Percentiles rank a stretch among this genome's conserved stretches.
phyloP scores from a whole-genome alignment of 1,140 invertebrate genomes.

The Stenopsyche tienmushanensis region DNA sequence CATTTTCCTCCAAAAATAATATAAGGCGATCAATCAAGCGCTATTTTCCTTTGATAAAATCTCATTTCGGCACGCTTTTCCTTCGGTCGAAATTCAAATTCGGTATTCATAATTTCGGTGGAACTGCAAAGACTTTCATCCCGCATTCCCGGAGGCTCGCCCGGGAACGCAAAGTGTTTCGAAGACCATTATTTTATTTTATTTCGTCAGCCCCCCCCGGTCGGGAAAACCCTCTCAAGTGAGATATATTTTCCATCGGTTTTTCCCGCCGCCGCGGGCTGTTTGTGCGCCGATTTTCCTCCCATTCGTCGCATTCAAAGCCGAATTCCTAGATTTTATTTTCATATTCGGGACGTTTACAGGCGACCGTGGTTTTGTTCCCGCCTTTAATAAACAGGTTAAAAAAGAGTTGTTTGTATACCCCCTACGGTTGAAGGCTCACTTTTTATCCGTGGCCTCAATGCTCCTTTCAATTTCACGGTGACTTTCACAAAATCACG shows the following conservation, averaged over 20 bases:
- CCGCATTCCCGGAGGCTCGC: constrained; percentile 6
- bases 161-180: constrained; percentile 6
- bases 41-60: constrained; percentile 25
- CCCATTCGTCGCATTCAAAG: constrained; percentile 1
- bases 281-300: constrained; percentile 6
- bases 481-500: too few relatives aligned
- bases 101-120: constrained; percentile 13
- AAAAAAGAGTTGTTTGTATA: constrained; percentile 9
- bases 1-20: too few relatives aligned
- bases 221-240: constrained; percentile 15
- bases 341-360: background rate
- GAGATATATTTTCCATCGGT: constrained; percentile 1
- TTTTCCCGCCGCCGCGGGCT: constrained; percentile 9
- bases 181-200: constrained; percentile 24
- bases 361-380: background rate
- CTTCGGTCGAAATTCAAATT: constrained; percentile 16
- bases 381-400: constrained; percentile 5
- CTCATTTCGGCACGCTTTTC: background rate
- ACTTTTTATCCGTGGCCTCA: too few relatives aligned
- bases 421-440: too few relatives aligned
- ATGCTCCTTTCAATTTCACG: too few relatives aligned
- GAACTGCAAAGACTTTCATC: background rate
- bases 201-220: constrained; percentile 10
- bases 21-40: constrained; percentile 20
- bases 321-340: constrained; percentile 14